phyloP scores from a whole-genome alignment of 2,113 vertebrate species.

The Parus major region DNA sequence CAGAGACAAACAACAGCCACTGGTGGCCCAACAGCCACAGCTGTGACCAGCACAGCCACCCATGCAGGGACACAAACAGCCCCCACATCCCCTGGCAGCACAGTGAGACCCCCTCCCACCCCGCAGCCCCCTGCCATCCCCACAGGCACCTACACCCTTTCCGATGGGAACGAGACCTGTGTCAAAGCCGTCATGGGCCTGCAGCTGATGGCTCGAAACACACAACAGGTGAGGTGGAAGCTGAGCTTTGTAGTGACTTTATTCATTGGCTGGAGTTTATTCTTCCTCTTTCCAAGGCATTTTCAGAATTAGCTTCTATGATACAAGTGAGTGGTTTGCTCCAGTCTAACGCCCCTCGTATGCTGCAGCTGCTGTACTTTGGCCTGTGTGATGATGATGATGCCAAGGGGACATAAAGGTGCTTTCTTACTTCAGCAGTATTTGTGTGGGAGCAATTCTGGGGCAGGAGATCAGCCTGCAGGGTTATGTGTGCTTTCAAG shows the following conservation, averaged over 20 bases:
- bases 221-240: conserved; percentile 59
- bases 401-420: rapidly evolving
- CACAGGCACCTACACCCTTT: conserved; percentile 74
- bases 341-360: not conserved
- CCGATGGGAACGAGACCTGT: conserved; percentile 67
- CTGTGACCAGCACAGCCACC: not conserved
- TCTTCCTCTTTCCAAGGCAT: not conserved
- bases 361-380: not conserved
- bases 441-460: not conserved
- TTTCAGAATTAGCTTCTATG: not conserved
- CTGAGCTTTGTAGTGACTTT: not conserved
- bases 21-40: not conserved
- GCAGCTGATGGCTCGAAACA: conserved; percentile 68
- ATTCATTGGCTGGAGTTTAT: not conserved
- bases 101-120: not conserved
- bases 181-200: conserved; percentile 80
- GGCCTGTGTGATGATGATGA: not conserved
- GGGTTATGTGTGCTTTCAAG: not conserved
- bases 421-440: not conserved
- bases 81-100: not conserved
- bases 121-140: conserved; percentile 25
- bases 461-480: not conserved
- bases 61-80: not conserved
- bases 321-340: not conserved
- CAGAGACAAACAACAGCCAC: not conserved